These are phyloP conservation scores for Muscicapa comitata DNA, from an alignment of 2,797 vertebrate genomes.

Conservation along the genomic window DNA sequence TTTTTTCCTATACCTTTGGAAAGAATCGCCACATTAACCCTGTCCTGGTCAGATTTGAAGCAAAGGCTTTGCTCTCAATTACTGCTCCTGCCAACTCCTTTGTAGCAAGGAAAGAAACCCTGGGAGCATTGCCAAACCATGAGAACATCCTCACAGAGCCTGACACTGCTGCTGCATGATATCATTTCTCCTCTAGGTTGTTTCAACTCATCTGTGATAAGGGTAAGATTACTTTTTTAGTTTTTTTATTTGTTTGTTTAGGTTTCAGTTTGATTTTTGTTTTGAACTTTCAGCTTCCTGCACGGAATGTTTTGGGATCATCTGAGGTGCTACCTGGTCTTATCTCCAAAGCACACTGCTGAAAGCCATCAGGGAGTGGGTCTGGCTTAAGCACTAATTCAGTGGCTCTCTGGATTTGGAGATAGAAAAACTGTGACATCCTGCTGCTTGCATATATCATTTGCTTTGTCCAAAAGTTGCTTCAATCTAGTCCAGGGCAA, in stretches of 20 bases:
- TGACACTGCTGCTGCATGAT: not conserved
- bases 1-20: not conserved
- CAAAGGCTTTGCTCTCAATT: not conserved
- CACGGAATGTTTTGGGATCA: not conserved
- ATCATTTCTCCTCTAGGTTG: not conserved
- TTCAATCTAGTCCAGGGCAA: not conserved
- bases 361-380: not conserved
- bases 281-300: not conserved
- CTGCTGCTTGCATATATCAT: not conserved
- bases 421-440: rapidly evolving
- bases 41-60: not conserved
- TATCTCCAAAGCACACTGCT: not conserved
- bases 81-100: not conserved
- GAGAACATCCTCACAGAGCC: not conserved
- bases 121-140: not conserved
- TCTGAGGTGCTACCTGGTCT: not conserved
- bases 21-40: not conserved
- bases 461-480: not conserved
- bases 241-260: not conserved
- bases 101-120: not conserved
- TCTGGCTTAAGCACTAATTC: not conserved
- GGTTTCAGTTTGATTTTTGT: not conserved
- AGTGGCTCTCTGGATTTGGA: not conserved
- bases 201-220: not conserved
- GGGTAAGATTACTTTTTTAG: not conserved